phyloP scores from a whole-genome alignment of 35 echinoderm and acorn worm species.

The Lytechinus variegatus region DNA sequence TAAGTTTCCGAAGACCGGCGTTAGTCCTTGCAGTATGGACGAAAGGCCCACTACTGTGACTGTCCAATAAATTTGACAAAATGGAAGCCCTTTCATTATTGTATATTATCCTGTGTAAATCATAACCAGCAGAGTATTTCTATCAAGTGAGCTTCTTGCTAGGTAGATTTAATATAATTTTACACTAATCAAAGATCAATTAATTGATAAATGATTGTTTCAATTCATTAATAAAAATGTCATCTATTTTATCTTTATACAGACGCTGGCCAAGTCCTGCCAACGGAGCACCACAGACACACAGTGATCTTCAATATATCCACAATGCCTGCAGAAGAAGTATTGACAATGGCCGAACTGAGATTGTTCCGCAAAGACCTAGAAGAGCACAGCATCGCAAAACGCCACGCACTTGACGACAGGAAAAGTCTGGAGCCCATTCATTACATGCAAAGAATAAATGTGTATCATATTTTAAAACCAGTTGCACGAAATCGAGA shows the following conservation, averaged over 20 bases:
- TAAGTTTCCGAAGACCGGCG: neutral
- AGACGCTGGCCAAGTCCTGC: constrained; percentile 48
- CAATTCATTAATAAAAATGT: neutral
- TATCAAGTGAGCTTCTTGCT: neutral
- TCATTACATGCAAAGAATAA: constrained; percentile 78
- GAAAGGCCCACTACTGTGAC: neutral
- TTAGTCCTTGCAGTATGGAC: neutral
- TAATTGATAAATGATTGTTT: neutral
- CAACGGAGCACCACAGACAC: constrained; percentile 57
- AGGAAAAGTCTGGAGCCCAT: constrained; percentile 50
- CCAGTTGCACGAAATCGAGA: constrained; percentile 78
- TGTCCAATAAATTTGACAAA: neutral
- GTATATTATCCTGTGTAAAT: neutral
- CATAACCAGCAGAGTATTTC: neutral
- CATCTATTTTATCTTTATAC: constrained; percentile 49
- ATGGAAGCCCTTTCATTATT: neutral
- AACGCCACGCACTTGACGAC: constrained; percentile 59
- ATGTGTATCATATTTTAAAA: constrained; percentile 95
- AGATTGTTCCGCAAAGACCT: constrained; percentile 75
- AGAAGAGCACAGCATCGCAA: constrained; percentile 68
- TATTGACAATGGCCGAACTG: constrained; percentile 81
- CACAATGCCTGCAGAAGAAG: constrained; percentile 78
- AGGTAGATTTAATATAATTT: neutral
- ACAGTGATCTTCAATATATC: constrained; percentile 79
- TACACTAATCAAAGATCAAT: neutral